These are phyloP conservation scores for Rhynchotus rufescens DNA, from an alignment of 2,797 vertebrate species.

Conservation along the genomic window DNA sequence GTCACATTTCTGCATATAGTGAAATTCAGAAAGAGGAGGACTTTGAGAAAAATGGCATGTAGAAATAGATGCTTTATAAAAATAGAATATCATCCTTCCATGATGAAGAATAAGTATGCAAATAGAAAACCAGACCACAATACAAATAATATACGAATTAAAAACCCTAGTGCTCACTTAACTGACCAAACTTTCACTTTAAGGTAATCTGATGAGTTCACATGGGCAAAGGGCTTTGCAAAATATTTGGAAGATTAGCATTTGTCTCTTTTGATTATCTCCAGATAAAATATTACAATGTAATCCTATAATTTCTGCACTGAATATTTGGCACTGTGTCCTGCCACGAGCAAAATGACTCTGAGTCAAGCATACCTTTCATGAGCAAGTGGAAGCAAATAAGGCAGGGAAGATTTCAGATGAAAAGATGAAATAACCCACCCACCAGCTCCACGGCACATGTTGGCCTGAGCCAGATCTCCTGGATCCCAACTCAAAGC, in stretches of 20 bases:
- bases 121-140: background rate
- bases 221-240: slow-evolving; percentile 40
- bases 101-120: background rate
- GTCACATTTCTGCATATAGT: background rate
- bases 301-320: slow-evolving; percentile 69
- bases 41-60: background rate
- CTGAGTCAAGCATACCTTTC: slow-evolving; percentile 50
- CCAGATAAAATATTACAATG: slow-evolving; percentile 65
- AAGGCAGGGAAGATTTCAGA: slow-evolving; percentile 20
- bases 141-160: background rate
- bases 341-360: slow-evolving; percentile 48
- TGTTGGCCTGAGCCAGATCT: background rate
- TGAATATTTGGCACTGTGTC: slow-evolving; percentile 42
- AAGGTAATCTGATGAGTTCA: slow-evolving; percentile 38
- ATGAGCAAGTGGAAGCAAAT: slow-evolving; percentile 40
- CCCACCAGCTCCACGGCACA: background rate
- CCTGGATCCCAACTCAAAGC: background rate
- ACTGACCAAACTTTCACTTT: slow-evolving; percentile 20
- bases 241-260: slow-evolving; percentile 66
- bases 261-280: slow-evolving; percentile 60
- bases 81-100: background rate
- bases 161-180: slow-evolving; percentile 4
- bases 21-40: background rate
- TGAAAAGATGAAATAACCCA: background rate
- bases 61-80: background rate